phyloP scores from a whole-genome alignment of 2,888 invertebrate genomes.

The Lypha dubia region DNA sequence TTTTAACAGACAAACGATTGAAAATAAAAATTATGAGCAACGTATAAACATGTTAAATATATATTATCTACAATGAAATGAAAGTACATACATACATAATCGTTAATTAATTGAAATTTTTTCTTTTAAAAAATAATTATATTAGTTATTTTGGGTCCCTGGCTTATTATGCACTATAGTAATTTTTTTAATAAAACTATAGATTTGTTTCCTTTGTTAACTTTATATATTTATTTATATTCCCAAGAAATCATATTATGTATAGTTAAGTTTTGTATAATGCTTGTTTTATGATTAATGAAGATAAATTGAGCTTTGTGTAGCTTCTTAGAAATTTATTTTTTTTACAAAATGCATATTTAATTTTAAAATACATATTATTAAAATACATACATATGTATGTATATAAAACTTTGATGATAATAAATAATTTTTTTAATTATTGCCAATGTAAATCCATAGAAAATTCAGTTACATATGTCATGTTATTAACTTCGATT shows the following conservation, averaged over 20 bases:
- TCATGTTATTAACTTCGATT: no score
- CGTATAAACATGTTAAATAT: no score
- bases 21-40: no score
- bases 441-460: constrained; percentile 66
- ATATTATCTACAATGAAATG: no score
- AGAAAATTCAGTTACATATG: constrained; percentile 25
- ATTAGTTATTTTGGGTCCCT: no score
- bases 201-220: constrained; percentile 6
- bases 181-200: not conserved
- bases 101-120: no score
- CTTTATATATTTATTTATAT: constrained; percentile 52
- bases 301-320: constrained; percentile 5
- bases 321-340: not conserved
- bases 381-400: no score
- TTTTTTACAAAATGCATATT: constrained; percentile 54
- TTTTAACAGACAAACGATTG: no score
- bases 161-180: no score
- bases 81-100: no score
- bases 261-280: constrained; percentile 48
- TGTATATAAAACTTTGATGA: constrained; percentile 16
- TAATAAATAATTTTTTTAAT: constrained; percentile 38
- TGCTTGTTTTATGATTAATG: constrained; percentile 53
- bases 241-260: constrained; percentile 45
- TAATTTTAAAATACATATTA: constrained; percentile 17
- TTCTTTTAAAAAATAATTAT: no score